Percentiles rank a stretch among this genome's conserved stretches.
Evolutionary conservation across 2,888 invertebrate genomes (phyloP).

Genomic region (Scaptomyza polygonia): DNA sequence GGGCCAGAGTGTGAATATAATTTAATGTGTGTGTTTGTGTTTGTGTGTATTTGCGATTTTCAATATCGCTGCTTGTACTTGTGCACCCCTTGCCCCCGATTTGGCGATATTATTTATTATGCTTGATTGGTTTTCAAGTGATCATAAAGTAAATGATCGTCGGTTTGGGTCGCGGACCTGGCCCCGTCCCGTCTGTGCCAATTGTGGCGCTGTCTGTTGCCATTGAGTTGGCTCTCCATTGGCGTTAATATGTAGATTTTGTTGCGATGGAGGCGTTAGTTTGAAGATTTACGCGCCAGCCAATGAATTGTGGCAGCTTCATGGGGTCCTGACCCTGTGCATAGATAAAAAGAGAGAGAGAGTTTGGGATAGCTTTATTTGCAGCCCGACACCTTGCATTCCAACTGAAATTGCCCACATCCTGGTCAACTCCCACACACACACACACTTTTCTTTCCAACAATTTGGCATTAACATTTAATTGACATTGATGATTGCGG

Average conservation of each 20-base stretch:
- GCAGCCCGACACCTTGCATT: slow-evolving; percentile 36
- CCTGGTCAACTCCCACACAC: slow-evolving; percentile 68
- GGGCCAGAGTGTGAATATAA: slow-evolving; percentile 85
- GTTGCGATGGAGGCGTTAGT: slow-evolving; percentile 63
- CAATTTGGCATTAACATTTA: slow-evolving; percentile 74
- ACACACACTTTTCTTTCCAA: slow-evolving; percentile 10
- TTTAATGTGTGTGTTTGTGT: slow-evolving; percentile 80
- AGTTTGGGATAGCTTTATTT: slow-evolving; percentile 59
- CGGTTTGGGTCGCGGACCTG: slow-evolving; percentile 50
- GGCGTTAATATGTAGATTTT: slow-evolving; percentile 78
- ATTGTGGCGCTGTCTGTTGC: slow-evolving; percentile 71
- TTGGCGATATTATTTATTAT: slow-evolving; percentile 83
- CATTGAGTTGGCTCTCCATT: slow-evolving; percentile 52
- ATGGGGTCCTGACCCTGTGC: slow-evolving; percentile 51
- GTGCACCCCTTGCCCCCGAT: slow-evolving; percentile 17
- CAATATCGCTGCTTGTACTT: slow-evolving; percentile 77
- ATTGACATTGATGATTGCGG: slow-evolving; percentile 76
- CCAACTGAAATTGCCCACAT: slow-evolving; percentile 41
- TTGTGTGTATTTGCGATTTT: slow-evolving; percentile 77
- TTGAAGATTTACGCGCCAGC: slow-evolving; percentile 59
- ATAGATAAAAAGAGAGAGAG: neutral
- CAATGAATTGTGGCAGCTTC: slow-evolving; percentile 51
- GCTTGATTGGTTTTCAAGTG: slow-evolving; percentile 84
- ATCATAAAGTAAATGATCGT: slow-evolving; percentile 84
- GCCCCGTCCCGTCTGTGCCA: slow-evolving; percentile 57